Percentiles rank a stretch among this genome's conserved stretches.
These are phyloP conservation scores for Crenichthys baileyi DNA, from an alignment of 2,797 vertebrate species.

Conservation along the genomic window DNA sequence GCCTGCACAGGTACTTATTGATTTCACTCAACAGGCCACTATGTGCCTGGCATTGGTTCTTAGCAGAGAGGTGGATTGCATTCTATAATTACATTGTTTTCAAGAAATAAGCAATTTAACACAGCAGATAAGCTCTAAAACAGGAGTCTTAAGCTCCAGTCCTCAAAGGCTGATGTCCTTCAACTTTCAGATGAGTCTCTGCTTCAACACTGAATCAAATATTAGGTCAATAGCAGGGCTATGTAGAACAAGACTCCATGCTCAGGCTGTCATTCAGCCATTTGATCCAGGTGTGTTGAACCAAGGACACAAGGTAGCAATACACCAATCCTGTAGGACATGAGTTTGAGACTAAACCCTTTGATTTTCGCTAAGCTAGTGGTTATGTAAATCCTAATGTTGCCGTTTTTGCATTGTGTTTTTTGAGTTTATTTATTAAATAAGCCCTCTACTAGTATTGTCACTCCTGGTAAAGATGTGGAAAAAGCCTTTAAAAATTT, in stretches of 20 bases:
- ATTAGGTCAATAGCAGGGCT: background rate
- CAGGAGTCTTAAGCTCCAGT: background rate
- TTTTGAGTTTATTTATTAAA: background rate
- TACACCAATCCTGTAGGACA: background rate
- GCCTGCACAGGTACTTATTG: slow-evolving; percentile 83
- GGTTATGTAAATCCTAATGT: background rate
- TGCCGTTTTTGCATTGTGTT: background rate
- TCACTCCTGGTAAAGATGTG: slow-evolving; percentile 7
- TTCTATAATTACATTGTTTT: background rate
- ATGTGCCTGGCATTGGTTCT: background rate
- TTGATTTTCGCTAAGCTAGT: background rate
- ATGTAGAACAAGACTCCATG: background rate
- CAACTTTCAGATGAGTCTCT: background rate
- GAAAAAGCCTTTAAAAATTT: background rate
- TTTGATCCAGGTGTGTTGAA: background rate
- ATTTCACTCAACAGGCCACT: background rate
- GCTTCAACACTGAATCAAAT: background rate
- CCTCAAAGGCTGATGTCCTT: too few relatives aligned
- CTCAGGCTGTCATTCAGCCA: background rate
- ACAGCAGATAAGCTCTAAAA: background rate
- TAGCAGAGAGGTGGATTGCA: background rate
- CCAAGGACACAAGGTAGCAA: background rate
- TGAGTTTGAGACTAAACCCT: background rate
- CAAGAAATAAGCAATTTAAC: background rate
- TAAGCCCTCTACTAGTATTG: background rate